Base-by-base conservation (phyloP, 2,797 vertebrate genomes). In the Astyanax mexicanus region DNA sequence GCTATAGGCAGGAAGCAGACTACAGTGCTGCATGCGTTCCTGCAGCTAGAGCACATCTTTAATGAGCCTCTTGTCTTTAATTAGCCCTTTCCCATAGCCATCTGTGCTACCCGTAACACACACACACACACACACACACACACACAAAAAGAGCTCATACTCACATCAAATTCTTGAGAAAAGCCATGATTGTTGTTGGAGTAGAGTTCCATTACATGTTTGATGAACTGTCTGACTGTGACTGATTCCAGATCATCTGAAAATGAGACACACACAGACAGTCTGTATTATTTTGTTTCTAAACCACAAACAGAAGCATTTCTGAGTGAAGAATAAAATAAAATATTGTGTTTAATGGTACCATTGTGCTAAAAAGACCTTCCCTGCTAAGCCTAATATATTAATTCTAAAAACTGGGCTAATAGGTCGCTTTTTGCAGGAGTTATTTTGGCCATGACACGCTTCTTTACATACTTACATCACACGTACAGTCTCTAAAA, bases 201-300 rank as follows among this genome's bases (percentile, higher is more conserved):
- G 87, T 98, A 98, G 44, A 99, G 95, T 84, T 98, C 96, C 90
- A 94, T 94, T 85, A 98, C 92, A 89, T 98, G 97, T 94, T 99
- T 99, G 74, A 98, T 85, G 76, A 99, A 99, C 88, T 96, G 96
- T 89, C 96, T 97, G 80, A 99, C 95, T 35, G 96, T 94, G 87
- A 99, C 92, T 84, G 97, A 97, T 85, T 99, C 98, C 95, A 96
- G 96, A 88, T 99, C 98, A 92, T 98, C 98, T 99, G 93, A 72
- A 89, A 80, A 40, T 79, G 64, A 84, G 65, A 84, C 21, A 80
- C 8, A 52, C 42, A n/a, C 49, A 51, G 17, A 45, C 19, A 44
- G 79, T n/a, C n/a, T n/a, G n/a, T n/a, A n/a, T n/a, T n/a, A n/a
- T n/a, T n/a, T n/a, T n/a, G n/a, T n/a, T n/a, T n/a, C n/a, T n/a